Percentiles rank a stretch among this genome's conserved stretches.
phyloP scores from a whole-genome alignment of 2,113 vertebrate species.

The Oreochromis niloticus region DNA sequence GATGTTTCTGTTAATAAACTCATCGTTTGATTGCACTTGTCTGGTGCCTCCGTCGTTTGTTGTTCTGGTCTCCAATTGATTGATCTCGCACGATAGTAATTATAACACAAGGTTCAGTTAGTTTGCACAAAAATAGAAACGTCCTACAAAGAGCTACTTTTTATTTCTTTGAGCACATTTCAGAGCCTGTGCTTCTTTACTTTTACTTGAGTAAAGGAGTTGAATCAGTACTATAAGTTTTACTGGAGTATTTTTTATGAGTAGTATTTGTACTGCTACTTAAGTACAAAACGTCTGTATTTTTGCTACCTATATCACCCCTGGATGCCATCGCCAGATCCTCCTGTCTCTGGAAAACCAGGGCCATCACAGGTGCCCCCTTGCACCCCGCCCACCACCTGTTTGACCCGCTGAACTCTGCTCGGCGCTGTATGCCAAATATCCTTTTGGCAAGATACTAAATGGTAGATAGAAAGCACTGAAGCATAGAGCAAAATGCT shows the following conservation, averaged over 20 bases:
- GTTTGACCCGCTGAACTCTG: not conserved
- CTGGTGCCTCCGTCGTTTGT: too few relatives aligned
- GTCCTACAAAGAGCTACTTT: not conserved
- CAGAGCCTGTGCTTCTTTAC: not conserved
- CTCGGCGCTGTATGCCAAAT: not conserved
- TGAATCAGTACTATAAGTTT: not conserved
- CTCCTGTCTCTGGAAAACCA: not conserved
- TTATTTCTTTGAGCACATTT: not conserved
- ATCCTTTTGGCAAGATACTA: not conserved
- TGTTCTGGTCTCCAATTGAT: too few relatives aligned
- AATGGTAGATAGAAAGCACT: not conserved
- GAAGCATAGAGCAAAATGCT: not conserved
- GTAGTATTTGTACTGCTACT: not conserved
- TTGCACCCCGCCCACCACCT: not conserved
- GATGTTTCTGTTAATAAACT: too few relatives aligned
- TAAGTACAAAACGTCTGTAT: not conserved
- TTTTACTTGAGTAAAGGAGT: not conserved
- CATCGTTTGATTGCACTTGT: too few relatives aligned
- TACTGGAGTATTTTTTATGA: not conserved
- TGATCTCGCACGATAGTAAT: not conserved
- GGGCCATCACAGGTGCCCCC: not conserved
- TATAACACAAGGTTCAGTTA: not conserved
- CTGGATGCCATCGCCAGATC: not conserved
- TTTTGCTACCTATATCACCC: not conserved
- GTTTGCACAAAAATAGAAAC: not conserved